Evolutionary conservation across 2,888 invertebrate species (phyloP), one percentile per base, ranked within the genome.

Genomic region (Epirrhoe alternata): DNA sequence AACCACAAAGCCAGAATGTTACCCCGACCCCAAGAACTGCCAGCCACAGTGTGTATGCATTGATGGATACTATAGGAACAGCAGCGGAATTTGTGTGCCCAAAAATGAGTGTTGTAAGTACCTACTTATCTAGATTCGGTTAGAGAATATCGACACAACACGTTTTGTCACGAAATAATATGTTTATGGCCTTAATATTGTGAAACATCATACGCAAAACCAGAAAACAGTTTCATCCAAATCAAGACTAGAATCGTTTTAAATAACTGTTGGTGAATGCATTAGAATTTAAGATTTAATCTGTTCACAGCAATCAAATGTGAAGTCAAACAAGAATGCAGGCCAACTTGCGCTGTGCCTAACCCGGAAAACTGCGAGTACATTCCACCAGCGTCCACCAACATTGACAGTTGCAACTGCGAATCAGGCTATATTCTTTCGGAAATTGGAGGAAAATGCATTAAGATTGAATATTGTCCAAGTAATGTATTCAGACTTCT

Each of bases 1-100:
- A 33, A 35, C 6, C 60, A 68, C 24, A 52, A 52, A 14, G 55
- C 57, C 17, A 31, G 66, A 69, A 50, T 49, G 64, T 8, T 68
- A 57, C 5, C 58, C 70, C 12, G 67, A 69, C 8, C 72, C 68
- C 0, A 10, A 52, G 45, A 64, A 76, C 52, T 80, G 79, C 56
- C 61, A 69, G 16, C 83, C 85, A 5, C 71, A 74, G 52, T 85
- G 86, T 62, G 76, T 80, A 12, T 86, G 84, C 54, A 62, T 54
- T 12, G 31, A 73, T 0, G 79, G 77, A 0, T 78, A 71, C 56
- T 78, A 70, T 47, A 80, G 82, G 66, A 75, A 84, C 61, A 54
- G 65, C 1, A 62, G 59, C 16, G 79, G 72, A 2, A n/a, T 64
- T 33, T 85, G 85, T 42, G 73, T 84, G 7, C 68, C 53, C 14